A percentile compares a stretch with the other conserved stretches of the same genome.
phyloP scores from a whole-genome alignment of 2,113 vertebrate species.

The Hydrochoerus hydrochaeris region DNA sequence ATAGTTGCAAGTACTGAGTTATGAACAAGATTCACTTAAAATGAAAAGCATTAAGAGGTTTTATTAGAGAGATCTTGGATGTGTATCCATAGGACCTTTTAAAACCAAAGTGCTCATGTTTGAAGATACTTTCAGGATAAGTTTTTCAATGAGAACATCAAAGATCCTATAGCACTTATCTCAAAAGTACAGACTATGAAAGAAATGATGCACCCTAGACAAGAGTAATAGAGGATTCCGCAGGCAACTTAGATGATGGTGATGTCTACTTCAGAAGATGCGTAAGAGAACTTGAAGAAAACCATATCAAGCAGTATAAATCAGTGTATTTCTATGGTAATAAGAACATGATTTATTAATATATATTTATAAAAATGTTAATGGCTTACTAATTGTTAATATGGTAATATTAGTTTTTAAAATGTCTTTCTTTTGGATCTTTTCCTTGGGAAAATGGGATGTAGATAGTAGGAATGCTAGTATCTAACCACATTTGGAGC shows the following conservation, averaged over 20 bases:
- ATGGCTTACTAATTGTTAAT: neutral
- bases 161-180: neutral
- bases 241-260: neutral
- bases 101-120: neutral
- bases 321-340: neutral
- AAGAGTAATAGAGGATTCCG: neutral
- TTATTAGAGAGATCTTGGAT: neutral
- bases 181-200: neutral
- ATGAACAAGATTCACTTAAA: neutral
- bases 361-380: neutral
- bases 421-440: neutral
- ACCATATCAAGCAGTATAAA: neutral
- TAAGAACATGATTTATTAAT: neutral
- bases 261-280: neutral
- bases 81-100: neutral
- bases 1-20: neutral
- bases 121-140: neutral
- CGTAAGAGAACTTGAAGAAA: neutral
- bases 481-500: neutral
- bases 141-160: neutral
- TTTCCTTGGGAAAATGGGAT: neutral
- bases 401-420: neutral
- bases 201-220: neutral
- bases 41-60: neutral
- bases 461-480: neutral